Conservation (phyloP, 2,888 invertebrate genomes). For the Ditylenchus weischeri region DNA sequence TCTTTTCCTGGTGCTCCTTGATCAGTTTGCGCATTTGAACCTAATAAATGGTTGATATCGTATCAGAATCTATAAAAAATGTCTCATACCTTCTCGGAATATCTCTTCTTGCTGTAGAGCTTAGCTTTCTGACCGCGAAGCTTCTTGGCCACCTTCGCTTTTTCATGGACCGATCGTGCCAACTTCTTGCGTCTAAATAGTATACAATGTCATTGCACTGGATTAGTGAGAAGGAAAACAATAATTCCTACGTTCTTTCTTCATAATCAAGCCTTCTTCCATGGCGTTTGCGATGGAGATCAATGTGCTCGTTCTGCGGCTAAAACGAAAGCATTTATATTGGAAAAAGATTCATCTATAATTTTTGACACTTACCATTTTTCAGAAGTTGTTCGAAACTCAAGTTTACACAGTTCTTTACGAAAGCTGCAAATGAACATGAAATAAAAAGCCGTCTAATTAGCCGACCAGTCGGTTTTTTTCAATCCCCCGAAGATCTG, state of each 20-base stretch:
- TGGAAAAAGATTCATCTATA: neutral
- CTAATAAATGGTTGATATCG: neutral
- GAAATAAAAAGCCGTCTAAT: too few species aligned
- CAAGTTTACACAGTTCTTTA: too few species aligned
- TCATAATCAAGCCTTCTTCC: constrained; percentile 95
- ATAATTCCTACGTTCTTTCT: constrained; percentile 71
- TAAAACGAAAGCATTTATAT: constrained; percentile 24
- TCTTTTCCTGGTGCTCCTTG: constrained; percentile 91
- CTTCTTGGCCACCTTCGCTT: constrained; percentile 83
- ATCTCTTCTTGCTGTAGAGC: constrained; percentile 88
- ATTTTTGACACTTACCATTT: constrained; percentile 26
- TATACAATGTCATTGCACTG: too few species aligned
- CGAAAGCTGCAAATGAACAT: too few species aligned
- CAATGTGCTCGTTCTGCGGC: constrained; percentile 99
- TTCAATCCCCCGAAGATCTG: too few species aligned
- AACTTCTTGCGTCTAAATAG: constrained; percentile 76
- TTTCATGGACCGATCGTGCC: constrained; percentile 86
- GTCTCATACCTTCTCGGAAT: constrained; percentile 80
- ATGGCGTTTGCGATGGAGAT: constrained; percentile 89
- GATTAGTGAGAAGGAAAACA: constrained; percentile 16
- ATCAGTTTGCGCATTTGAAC: constrained; percentile 64
- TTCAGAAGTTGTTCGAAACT: too few species aligned
- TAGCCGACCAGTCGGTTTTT: too few species aligned
- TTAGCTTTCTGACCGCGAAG: constrained; percentile 94
- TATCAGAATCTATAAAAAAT: neutral